Conservation (phyloP, 1,140 invertebrate species). For the Monochamus saltuarius region DNA sequence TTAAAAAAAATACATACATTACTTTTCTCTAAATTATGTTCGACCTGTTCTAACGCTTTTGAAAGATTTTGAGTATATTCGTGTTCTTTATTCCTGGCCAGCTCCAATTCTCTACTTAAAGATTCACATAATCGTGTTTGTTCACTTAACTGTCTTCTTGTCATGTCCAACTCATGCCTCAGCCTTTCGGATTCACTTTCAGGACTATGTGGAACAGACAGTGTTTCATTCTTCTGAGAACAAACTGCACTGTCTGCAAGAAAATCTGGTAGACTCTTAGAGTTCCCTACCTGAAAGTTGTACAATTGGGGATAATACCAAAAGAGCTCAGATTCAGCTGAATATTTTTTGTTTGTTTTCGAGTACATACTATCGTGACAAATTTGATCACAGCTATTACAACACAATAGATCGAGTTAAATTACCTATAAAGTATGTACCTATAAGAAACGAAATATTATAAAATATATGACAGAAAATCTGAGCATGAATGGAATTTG, state of each 20-base stretch:
- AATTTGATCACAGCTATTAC: too few relatives aligned
- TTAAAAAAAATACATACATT: slow-evolving; percentile 52
- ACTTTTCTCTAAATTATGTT: slow-evolving; percentile 60
- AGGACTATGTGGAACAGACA: slow-evolving; percentile 51
- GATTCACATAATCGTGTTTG: slow-evolving; percentile 55
- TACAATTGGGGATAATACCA: too few relatives aligned
- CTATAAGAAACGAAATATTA: too few relatives aligned
- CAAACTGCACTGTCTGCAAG: slow-evolving; percentile 70
- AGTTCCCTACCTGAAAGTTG: slow-evolving; percentile 49
- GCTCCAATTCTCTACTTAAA: slow-evolving; percentile 59
- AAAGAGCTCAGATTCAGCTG: too few relatives aligned
- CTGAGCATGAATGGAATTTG: too few relatives aligned
- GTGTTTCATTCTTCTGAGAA: slow-evolving; percentile 47
- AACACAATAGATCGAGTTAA: too few relatives aligned
- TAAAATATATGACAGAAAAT: too few relatives aligned
- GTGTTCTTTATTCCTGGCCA: slow-evolving; percentile 54
- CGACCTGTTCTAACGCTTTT: slow-evolving; percentile 60
- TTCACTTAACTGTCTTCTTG: slow-evolving; percentile 56
- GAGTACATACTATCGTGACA: too few relatives aligned
- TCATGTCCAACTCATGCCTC: slow-evolving; percentile 57
- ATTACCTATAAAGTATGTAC: too few relatives aligned
- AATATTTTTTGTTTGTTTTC: too few relatives aligned
- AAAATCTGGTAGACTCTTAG: slow-evolving; percentile 71
- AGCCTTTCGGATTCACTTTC: slow-evolving; percentile 59
- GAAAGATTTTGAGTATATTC: slow-evolving; percentile 56